Conservation (phyloP, 2,797 vertebrate species). For the Petrocephalus sullivani region DNA sequence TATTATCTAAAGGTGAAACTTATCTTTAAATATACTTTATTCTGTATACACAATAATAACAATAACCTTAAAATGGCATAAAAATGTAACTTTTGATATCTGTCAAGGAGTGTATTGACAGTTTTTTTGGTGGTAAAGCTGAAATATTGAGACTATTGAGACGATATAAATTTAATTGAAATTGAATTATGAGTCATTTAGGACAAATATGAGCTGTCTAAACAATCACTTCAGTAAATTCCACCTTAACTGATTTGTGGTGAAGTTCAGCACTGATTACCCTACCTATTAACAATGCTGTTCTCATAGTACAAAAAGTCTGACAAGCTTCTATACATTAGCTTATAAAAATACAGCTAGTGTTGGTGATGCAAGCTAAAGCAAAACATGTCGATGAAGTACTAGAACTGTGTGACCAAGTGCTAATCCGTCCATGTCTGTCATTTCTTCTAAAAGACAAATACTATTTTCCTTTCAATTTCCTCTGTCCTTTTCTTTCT, state of each 20-base stretch:
- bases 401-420: constrained; percentile 22
- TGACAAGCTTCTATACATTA: not conserved
- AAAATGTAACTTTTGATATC: not conserved
- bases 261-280: not conserved
- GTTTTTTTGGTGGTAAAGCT: not conserved
- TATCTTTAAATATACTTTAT: not conserved
- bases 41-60: not conserved
- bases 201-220: too few species aligned
- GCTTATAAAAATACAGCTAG: not conserved
- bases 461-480: not conserved
- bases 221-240: not conserved
- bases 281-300: not conserved
- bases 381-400: constrained; percentile 37
- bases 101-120: not conserved
- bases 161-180: too few species aligned
- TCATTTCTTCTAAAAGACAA: constrained; percentile 22
- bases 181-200: too few species aligned
- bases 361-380: constrained; percentile 23
- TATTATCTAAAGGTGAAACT: constrained; percentile 29
- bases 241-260: not conserved
- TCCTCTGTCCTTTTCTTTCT: not conserved
- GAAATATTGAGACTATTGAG: too few species aligned
- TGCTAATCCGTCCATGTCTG: constrained; percentile 13
- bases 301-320: not conserved
- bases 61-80: not conserved